Evolutionary conservation across 35 echinoderm and acorn worm genomes (phyloP).

Genomic region (Amphiura filiformis): DNA sequence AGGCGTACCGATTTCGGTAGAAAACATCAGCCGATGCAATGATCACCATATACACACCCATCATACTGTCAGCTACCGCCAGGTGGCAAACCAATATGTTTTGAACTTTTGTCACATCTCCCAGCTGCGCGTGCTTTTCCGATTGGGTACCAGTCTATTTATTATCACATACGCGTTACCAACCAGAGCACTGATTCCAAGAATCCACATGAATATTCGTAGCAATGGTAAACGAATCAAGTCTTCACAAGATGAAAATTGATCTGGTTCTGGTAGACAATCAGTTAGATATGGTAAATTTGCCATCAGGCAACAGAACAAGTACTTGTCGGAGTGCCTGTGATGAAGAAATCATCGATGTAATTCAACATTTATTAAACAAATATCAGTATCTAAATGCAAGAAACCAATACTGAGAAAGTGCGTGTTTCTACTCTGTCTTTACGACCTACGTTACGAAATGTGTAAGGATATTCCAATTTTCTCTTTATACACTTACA

Average conservation of each 20-base stretch:
- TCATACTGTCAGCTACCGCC: constrained; percentile 33
- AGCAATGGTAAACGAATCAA: not conserved
- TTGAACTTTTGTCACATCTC: constrained; percentile 23
- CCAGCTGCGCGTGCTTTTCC: not conserved
- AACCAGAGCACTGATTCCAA: constrained; percentile 42
- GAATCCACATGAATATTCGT: constrained; percentile 45
- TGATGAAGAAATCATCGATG: not conserved
- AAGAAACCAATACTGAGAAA: not conserved
- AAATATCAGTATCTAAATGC: not conserved
- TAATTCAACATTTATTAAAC: not conserved
- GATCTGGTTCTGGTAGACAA: constrained; percentile 12
- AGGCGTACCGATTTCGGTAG: constrained; percentile 20
- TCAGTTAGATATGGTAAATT: not conserved
- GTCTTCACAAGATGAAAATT: constrained; percentile 40
- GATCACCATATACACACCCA: constrained; percentile 51
- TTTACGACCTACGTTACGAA: not conserved
- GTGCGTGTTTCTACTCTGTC: not conserved
- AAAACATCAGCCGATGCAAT: constrained; percentile 31
- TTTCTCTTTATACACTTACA: not conserved
- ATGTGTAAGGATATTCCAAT: not conserved
- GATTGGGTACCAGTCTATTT: not conserved
- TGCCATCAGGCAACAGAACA: constrained; percentile 16
- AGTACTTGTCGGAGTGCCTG: constrained; percentile 18
- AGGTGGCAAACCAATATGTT: constrained; percentile 30
- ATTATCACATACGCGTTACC: constrained; percentile 39